Conservation (phyloP, 2,888 invertebrate genomes). For the Tenthredo mesomela region DNA sequence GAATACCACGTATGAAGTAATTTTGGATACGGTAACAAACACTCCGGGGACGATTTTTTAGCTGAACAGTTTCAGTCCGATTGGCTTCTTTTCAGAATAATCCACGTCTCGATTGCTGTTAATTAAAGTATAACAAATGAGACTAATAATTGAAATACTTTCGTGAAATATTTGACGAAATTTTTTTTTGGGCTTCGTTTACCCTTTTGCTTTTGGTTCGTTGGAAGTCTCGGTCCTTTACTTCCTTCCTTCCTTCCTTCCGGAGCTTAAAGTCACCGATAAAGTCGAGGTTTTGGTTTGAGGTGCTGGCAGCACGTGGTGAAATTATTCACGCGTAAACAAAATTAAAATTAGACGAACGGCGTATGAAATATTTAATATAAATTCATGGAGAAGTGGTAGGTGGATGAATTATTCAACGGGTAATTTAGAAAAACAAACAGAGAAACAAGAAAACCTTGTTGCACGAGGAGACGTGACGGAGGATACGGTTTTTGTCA, state of each 20-base stretch:
- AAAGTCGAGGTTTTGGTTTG: constrained; percentile 3
- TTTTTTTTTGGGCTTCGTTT: neutral
- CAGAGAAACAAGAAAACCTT: constrained; percentile 15
- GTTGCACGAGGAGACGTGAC: neutral
- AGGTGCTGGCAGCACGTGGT: constrained; percentile 21
- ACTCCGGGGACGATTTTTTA: neutral
- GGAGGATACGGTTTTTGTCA: neutral
- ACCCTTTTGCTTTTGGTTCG: neutral
- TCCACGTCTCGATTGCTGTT: neutral
- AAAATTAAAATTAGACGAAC: constrained; percentile 45
- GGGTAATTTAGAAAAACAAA: constrained; percentile 36
- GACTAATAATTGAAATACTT: neutral
- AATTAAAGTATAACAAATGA: neutral
- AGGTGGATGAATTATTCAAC: constrained; percentile 43
- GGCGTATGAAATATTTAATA: constrained; percentile 64
- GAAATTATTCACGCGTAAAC: constrained; percentile 50
- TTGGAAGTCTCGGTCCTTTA: too few relatives aligned
- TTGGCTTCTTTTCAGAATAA: neutral
- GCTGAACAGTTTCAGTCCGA: neutral
- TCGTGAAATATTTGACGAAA: neutral
- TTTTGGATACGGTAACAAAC: neutral
- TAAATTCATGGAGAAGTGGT: constrained; percentile 65
- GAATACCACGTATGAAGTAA: too few relatives aligned
- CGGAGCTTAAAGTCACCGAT: constrained; percentile 10
- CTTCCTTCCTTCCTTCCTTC: neutral